Conservation (phyloP, 1,140 invertebrate species). For the Diabrotica undecimpunctata region DNA sequence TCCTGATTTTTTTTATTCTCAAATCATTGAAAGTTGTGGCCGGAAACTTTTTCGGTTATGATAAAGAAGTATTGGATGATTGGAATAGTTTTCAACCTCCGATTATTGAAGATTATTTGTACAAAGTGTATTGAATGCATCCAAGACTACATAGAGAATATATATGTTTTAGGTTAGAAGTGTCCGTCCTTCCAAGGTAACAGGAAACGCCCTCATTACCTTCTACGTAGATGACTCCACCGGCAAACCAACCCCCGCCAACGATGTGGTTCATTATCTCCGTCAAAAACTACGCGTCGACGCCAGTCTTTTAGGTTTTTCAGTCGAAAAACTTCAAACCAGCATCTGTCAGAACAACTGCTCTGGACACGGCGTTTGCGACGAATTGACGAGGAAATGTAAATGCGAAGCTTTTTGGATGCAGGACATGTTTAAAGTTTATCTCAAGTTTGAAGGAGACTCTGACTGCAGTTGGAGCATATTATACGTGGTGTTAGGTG, state of each 20-base stretch:
- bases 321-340: slow-evolving; percentile 74
- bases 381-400: slow-evolving; percentile 78
- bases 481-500: slow-evolving; percentile 77
- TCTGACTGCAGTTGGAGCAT: slow-evolving; percentile 88
- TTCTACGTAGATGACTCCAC: slow-evolving; percentile 55
- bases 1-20: no score
- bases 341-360: slow-evolving; percentile 89
- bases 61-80: no score
- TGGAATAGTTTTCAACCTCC: no score
- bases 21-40: no score
- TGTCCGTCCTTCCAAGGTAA: slow-evolving; percentile 43
- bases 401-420: slow-evolving; percentile 96
- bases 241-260: slow-evolving; percentile 39
- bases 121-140: no score
- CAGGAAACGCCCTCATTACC: slow-evolving; percentile 57
- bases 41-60: no score
- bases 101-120: no score
- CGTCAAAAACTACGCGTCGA: slow-evolving; percentile 66
- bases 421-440: slow-evolving; percentile 59
- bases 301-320: slow-evolving; percentile 67
- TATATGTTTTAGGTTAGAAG: slow-evolving; percentile 36
- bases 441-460: slow-evolving; percentile 57
- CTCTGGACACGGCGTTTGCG: slow-evolving; percentile 86
- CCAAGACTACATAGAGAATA: no score
- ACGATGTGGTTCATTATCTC: slow-evolving; percentile 48